These are phyloP conservation scores for Drosophila tristis DNA, from an alignment of 1,140 invertebrate genomes.

Conservation along the genomic window DNA sequence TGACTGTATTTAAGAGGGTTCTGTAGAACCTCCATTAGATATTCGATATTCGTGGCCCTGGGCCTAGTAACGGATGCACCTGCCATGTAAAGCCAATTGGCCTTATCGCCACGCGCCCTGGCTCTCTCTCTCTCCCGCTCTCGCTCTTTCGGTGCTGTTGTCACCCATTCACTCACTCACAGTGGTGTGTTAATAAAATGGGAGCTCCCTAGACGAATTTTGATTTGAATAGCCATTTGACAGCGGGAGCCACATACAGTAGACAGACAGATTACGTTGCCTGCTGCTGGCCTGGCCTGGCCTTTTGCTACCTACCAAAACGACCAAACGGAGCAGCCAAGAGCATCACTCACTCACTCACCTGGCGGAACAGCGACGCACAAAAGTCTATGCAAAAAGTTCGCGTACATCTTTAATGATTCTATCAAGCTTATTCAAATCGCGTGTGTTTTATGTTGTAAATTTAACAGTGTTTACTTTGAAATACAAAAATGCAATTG, in stretches of 20 bases:
- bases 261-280: constrained; percentile 51
- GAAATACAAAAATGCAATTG: too few relatives aligned
- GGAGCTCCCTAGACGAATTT: constrained; percentile 52
- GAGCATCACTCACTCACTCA: constrained; percentile 69
- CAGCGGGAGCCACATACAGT: constrained; percentile 40
- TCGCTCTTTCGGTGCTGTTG: constrained; percentile 22
- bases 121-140: constrained; percentile 29
- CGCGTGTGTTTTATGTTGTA: too few relatives aligned
- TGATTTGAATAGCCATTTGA: constrained; percentile 68
- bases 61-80: constrained; percentile 54
- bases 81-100: constrained; percentile 43
- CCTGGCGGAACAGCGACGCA: constrained; percentile 52
- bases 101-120: constrained; percentile 62
- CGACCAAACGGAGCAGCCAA: constrained; percentile 39
- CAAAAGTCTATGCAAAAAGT: constrained; percentile 32
- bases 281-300: constrained; percentile 39
- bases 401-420: constrained; percentile 5
- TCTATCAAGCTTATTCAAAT: too few relatives aligned
- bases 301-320: constrained; percentile 63
- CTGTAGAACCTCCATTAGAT: constrained; percentile 18
- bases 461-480: too few relatives aligned
- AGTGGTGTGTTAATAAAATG: constrained; percentile 4
- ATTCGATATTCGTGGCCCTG: constrained; percentile 24
- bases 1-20: too few relatives aligned
- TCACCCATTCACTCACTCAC: constrained; percentile 46